Base-by-base conservation (phyloP, 2,888 invertebrate genomes). In the Drosophila kuntzei region DNA sequence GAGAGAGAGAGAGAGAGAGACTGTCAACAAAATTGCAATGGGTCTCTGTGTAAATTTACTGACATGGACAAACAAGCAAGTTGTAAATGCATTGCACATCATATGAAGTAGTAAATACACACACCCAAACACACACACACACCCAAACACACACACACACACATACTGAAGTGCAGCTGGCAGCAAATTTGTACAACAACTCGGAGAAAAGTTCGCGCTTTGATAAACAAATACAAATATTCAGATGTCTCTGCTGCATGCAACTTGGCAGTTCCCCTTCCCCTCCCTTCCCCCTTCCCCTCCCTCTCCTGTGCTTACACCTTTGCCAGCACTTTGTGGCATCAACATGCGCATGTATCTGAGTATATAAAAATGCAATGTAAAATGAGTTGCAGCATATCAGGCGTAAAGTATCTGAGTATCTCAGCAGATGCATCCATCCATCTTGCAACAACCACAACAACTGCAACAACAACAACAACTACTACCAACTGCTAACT, bases 151-250 rank as follows among this genome's bases (percentile, higher is more conserved):
- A 27, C 46, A 59, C 4, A 29, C 27, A 55, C 22, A 37, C 22
- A 12, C n/a, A 36, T 9, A 11, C 71, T 76, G 53, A 80, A 82
- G 75, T 82, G 74, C 72, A 79, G 76, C 76, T 80, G 79, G 44
- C 64, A 71, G 67, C 75, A 81, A 81, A 74, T 74, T 79, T 80
- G 77, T 64, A 39, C n/a, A 50, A 32, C 41, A 53, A 49, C 53
- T 57, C 60, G 29, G 50, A 27, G 61, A 62, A 81, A 79, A 83
- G 81, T 72, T 83, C 68, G 79, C 85, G 82, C 85, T 84, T 83
- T 82, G 80, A 76, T 84, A 83, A 83, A 74, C 83, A 83, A 84
- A 84, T 76, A 83, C 79, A 83, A 83, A 80, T 76, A 68, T 47
- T 32, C 49, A 53, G 65, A 72, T 65, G 79, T 46, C 55, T 12